phyloP scores from a whole-genome alignment of 1,140 invertebrate genomes.

The Euura lappo region DNA sequence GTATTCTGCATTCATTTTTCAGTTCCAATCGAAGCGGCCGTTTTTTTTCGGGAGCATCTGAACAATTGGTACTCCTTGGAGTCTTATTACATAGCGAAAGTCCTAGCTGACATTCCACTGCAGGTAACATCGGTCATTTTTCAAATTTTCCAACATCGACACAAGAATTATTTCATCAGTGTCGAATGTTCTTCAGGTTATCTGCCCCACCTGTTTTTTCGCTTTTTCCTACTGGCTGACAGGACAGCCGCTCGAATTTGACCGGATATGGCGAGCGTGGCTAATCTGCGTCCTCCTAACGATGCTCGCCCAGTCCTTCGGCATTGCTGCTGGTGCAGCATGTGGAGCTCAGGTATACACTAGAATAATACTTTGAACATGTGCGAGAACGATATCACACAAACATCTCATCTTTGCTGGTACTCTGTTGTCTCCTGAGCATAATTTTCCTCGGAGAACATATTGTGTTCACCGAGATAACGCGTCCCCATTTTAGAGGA shows the following conservation, averaged over 20 bases:
- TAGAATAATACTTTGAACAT: slow-evolving; percentile 8
- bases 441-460: no score
- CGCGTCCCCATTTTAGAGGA: no score
- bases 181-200: slow-evolving; percentile 60
- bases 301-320: slow-evolving; percentile 80
- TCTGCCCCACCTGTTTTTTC: slow-evolving; percentile 77
- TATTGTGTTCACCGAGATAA: no score
- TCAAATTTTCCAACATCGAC: background rate
- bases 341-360: slow-evolving; percentile 68
- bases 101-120: slow-evolving; percentile 85
- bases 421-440: no score
- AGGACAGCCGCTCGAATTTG: slow-evolving; percentile 74
- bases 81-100: slow-evolving; percentile 84
- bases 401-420: no score
- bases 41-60: slow-evolving; percentile 85
- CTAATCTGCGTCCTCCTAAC: slow-evolving; percentile 73
- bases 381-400: no score
- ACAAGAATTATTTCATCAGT: slow-evolving; percentile 14
- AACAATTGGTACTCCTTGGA: slow-evolving; percentile 90
- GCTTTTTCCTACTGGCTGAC: slow-evolving; percentile 82
- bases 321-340: slow-evolving; percentile 76
- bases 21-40: slow-evolving; percentile 86
- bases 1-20: slow-evolving; percentile 33
- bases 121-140: slow-evolving; percentile 66
- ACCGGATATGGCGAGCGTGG: slow-evolving; percentile 74